A percentile compares a stretch with the other conserved stretches of the same genome.
Evolutionary conservation across 23 tunicate species (phyloP).

Genomic region (Trididemnum clinides): DNA sequence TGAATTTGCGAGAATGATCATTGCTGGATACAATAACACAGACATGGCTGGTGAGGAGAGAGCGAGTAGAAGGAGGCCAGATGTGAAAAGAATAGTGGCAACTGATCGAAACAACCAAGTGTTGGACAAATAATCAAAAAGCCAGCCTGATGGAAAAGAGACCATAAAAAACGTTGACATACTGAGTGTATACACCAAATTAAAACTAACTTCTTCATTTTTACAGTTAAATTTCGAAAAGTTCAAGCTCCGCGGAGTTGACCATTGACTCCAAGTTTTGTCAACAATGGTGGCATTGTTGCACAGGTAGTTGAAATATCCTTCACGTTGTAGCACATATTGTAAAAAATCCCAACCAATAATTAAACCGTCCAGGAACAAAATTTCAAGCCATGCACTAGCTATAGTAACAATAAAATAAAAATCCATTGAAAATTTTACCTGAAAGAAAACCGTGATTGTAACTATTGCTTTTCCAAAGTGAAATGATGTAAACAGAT

Average conservation of each 20-base stretch:
- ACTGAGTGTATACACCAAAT: neutral
- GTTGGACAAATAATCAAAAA: conserved; percentile 9
- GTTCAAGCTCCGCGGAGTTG: too few species aligned
- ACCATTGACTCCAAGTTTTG: too few species aligned
- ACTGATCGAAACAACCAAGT: conserved; percentile 29
- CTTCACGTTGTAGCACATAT: conserved; percentile 58
- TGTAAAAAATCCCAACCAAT: conserved; percentile 66
- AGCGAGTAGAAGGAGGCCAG: neutral
- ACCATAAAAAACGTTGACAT: neutral
- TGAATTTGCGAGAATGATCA: neutral
- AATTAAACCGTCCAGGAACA: conserved; percentile 37
- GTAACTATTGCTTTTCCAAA: too few species aligned
- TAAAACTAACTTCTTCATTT: conserved; percentile 11
- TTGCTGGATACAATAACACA: conserved; percentile 12
- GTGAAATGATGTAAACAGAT: too few species aligned
- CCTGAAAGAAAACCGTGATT: too few species aligned
- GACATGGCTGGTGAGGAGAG: neutral
- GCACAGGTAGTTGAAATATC: conserved; percentile 39
- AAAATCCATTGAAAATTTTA: too few species aligned
- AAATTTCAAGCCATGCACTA: conserved; percentile 47
- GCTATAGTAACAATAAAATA: neutral
- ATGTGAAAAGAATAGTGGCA: neutral
- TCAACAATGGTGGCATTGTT: too few species aligned
- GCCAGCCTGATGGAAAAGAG: neutral
- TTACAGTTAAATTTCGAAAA: too few species aligned